phyloP scores from a whole-genome alignment of 37 sponge, comb jelly and placozoan species.

The Spongilla lacustris region DNA sequence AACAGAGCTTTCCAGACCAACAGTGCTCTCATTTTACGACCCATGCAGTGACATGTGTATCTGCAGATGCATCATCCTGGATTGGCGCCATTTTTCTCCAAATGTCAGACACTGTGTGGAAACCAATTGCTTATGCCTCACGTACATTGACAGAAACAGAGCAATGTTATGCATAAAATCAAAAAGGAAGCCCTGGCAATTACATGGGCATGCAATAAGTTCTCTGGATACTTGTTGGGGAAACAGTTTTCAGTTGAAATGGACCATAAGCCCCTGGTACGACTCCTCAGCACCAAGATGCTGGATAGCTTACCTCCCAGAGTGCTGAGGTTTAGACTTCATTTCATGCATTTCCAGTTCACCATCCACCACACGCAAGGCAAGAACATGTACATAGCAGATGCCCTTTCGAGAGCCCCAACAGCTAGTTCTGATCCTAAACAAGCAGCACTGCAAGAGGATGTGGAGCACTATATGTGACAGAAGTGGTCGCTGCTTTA shows the following conservation, averaged over 20 bases:
- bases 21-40: conserved; percentile 38
- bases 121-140: conserved; percentile 12
- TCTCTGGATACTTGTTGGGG: conserved; percentile 16
- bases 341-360: conserved; percentile 34
- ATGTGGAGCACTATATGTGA: background rate
- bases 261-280: conserved; percentile 61
- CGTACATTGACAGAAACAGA: conserved; percentile 23
- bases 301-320: conserved; percentile 33
- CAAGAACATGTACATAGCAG: conserved; percentile 18
- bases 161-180: conserved; percentile 41
- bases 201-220: conserved; percentile 48
- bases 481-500: background rate
- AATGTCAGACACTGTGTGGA: background rate
- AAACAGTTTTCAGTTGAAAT: conserved; percentile 21
- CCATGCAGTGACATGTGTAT: conserved; percentile 14
- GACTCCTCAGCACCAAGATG: conserved; percentile 26
- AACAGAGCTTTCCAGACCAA: conserved; percentile 38
- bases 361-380: conserved; percentile 33
- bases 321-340: conserved; percentile 30
- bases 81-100: conserved; percentile 40
- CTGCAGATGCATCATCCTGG: conserved; percentile 44
- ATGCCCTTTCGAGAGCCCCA: conserved; percentile 31
- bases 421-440: background rate
- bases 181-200: conserved; percentile 47
- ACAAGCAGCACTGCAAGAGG: background rate